Percentiles rank a stretch among this genome's conserved stretches.
phyloP scores from a whole-genome alignment of 2,797 vertebrate genomes.

The Malurus splendens region DNA sequence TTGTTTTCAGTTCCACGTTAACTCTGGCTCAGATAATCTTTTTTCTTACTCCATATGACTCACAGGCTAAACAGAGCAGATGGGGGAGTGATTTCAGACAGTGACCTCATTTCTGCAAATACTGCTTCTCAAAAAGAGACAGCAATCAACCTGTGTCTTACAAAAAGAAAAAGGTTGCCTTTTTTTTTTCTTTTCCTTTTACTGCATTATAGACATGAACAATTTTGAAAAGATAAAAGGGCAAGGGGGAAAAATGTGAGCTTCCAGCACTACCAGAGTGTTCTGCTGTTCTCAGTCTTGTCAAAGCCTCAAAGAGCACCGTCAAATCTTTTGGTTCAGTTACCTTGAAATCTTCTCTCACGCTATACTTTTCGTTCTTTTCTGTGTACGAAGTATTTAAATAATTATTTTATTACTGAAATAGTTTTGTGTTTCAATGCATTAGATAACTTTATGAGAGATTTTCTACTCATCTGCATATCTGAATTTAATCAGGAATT shows the following conservation, averaged over 20 bases:
- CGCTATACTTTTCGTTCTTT: background rate
- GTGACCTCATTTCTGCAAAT: constrained; percentile 47
- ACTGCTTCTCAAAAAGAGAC: constrained; percentile 15
- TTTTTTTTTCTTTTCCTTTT: background rate
- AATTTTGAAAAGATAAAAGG: constrained; percentile 14
- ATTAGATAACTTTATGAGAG: background rate
- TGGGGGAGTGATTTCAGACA: constrained; percentile 52
- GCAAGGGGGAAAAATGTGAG: background rate
- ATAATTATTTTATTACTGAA: background rate
- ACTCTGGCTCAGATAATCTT: constrained; percentile 27
- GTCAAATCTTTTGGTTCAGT: background rate
- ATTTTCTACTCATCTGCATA: background rate
- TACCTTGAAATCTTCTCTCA: background rate
- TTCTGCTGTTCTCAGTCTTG: background rate
- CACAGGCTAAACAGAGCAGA: constrained; percentile 44
- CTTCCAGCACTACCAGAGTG: background rate
- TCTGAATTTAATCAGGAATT: background rate
- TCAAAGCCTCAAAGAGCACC: background rate
- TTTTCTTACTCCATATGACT: constrained; percentile 21
- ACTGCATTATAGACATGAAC: background rate
- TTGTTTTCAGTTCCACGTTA: background rate
- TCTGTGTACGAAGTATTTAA: background rate
- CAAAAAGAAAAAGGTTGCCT: background rate
- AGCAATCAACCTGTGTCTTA: background rate
- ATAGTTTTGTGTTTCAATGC: background rate